phyloP scores from a whole-genome alignment of 2,888 invertebrate genomes.

The Halocaridina rubra region DNA sequence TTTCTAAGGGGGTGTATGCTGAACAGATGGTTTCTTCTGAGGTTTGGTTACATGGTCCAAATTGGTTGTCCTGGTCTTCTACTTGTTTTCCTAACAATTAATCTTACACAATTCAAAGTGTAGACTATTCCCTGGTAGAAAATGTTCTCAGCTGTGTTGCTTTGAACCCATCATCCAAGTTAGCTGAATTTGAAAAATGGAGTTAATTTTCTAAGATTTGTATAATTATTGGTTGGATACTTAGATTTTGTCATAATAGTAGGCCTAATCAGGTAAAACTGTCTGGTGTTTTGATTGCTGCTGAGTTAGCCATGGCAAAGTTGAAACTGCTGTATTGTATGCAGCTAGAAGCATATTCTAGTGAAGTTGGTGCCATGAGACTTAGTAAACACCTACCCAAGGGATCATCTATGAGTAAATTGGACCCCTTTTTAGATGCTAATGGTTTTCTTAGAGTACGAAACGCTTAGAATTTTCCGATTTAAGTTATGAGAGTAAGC shows the following conservation, averaged over 20 bases:
- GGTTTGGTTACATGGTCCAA: slow-evolving; percentile 13
- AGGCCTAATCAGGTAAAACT: too few species aligned
- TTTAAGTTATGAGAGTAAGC: slow-evolving; percentile 21
- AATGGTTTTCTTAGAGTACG: too few species aligned
- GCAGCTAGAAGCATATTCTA: too few species aligned
- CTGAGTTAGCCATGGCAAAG: too few species aligned
- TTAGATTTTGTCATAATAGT: too few species aligned
- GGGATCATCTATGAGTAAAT: background rate
- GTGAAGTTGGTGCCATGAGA: too few species aligned
- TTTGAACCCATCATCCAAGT: background rate
- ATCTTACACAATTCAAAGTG: background rate
- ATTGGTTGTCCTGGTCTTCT: background rate
- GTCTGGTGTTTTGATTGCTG: too few species aligned
- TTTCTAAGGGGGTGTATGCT: slow-evolving; percentile 24
- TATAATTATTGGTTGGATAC: background rate
- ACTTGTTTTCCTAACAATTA: too few species aligned
- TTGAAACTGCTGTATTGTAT: too few species aligned
- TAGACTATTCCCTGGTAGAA: background rate
- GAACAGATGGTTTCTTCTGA: background rate
- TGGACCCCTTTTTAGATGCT: slow-evolving; percentile 4
- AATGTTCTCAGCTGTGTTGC: background rate
- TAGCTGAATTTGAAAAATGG: background rate
- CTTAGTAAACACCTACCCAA: too few species aligned
- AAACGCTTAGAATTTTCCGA: background rate
- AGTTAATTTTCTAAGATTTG: background rate